Base-by-base conservation (phyloP, 1,140 invertebrate species). In the Zophobas morio region DNA sequence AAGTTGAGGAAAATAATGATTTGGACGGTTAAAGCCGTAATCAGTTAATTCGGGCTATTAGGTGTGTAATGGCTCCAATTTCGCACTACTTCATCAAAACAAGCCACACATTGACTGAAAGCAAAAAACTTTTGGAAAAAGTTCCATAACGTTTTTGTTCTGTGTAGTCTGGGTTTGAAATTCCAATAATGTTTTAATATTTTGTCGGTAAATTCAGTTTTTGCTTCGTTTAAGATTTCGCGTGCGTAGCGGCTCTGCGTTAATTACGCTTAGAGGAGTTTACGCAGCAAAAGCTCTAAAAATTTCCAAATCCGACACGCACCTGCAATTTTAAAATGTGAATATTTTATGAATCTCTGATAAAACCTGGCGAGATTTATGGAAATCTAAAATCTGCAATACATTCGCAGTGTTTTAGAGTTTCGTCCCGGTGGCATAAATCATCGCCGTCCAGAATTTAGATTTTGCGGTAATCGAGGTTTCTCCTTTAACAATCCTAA, bases 341-440 rank as follows among this genome's bases (percentile, higher is more conserved):
- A 51, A 51, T 6, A 51, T 51, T 20, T 51, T 20, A 20, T 51
- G 20, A 51, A 51, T 51, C 20, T 20, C 49, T 4, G 42, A 46
- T 46, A 4, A 51, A 51, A 51, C n/a, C 4, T 2, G 49, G 4
- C n/a, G 49, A 51, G 49, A 51, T 51, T 51, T 51, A 51, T 51
- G 49, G n/a, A 51, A 51, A 51, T 51, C 4, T 51, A 2, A 51
- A 51, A 51, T 4, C 49, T 51, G 49, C 3, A 51, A 51, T 51
- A 51, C 49, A 51, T 51, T 8, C 20, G 20, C 20, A 20, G 20
- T 20, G 20, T 46, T 51, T 51, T 20, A 51, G 20, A 51, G 49
- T 20, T 51, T 20, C 3, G 4, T 51, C n/a, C 49, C 49, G 49
- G 33, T 57, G 2, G 32, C 2, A 53, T 53, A 35, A 57, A 57